Conservation (phyloP, 2,113 vertebrate genomes). For the Ameiurus melas region DNA sequence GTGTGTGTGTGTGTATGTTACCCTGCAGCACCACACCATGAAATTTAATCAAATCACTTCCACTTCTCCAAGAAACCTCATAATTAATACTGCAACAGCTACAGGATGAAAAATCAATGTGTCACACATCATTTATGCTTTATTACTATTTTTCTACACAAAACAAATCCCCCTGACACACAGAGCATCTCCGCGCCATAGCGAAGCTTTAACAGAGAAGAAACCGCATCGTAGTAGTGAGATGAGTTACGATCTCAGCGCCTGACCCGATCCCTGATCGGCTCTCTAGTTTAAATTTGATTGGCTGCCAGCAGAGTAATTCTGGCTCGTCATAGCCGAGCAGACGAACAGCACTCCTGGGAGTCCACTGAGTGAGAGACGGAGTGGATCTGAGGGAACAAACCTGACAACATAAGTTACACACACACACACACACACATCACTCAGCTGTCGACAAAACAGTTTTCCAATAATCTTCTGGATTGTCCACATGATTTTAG, state of each 20-base stretch:
- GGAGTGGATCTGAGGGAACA: background rate
- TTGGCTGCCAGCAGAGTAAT: constrained; percentile 72
- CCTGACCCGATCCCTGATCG: constrained; percentile 50
- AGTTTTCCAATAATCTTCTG: too few relatives aligned
- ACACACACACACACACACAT: background rate
- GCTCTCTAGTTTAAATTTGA: constrained; percentile 65
- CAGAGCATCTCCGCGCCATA: background rate
- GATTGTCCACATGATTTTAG: too few relatives aligned
- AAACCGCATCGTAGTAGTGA: background rate
- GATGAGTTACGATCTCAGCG: constrained; percentile 26
- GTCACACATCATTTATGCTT: constrained; percentile 24
- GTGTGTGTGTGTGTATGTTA: constrained; percentile 25
- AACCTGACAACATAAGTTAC: background rate
- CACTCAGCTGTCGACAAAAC: too few relatives aligned
- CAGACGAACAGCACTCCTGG: constrained; percentile 65
- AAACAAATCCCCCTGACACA: background rate
- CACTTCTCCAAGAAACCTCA: constrained; percentile 22
- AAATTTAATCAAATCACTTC: constrained; percentile 38
- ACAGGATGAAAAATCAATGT: constrained; percentile 30
- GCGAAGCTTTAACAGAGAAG: background rate
- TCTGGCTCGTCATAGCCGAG: constrained; percentile 67
- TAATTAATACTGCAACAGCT: constrained; percentile 47
- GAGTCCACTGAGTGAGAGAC: constrained; percentile 60
- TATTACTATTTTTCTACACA: constrained; percentile 46
- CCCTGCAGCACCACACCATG: constrained; percentile 12